Evolutionary conservation across 2,797 vertebrate species (phyloP), one percentile per base, ranked within the genome.

Genomic region (Malacoraja senta): DNA sequence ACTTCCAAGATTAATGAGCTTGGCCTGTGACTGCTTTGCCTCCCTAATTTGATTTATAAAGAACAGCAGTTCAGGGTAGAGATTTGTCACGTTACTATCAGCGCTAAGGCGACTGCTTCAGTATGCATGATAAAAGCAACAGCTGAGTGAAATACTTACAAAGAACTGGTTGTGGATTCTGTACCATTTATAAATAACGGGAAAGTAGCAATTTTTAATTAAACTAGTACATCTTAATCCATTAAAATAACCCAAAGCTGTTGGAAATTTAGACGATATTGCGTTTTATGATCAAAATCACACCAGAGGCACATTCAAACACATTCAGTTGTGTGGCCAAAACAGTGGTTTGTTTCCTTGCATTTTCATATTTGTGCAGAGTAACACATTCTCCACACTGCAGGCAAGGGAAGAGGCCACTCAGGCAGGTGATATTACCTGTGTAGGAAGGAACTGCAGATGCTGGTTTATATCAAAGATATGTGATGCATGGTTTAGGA

Each of bases 31-130:
- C 90, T 29, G 71, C 29, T 74, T 71, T 53, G 71, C 90, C 24
- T 76, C 71, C 72, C 72, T n/a, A 76, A 92, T 35, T 92, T 92
- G 71, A 92, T 76, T 92, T 76, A 92, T 7, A 29, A 76, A 38
- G 90, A 92, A 92, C 72, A 92, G 38, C 68, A 74, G 38, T 74
- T 72, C 72, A 74, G 90, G 32, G 38, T 92, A 71, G 35, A 92
- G 76, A 92, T 72, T 53, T 72, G 90, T 91, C 65, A 91, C 65
- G 44, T 38, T 72, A 88, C 84, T 68, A 88, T 68, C 84, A 35
- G 90, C 90, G 44, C 68, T 17, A 38, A 71, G 86, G 86, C 63
- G 61, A 63, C 58, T 68, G 61, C 65, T n/a, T 88, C n/a, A 21
- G 63, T 35, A 68, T n/a, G 8, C 19, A 65, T 88, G 61, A 88